Percentiles rank a stretch among this genome's conserved stretches.
phyloP scores from a whole-genome alignment of 2,888 invertebrate genomes.

The Athrips mouffetella region DNA sequence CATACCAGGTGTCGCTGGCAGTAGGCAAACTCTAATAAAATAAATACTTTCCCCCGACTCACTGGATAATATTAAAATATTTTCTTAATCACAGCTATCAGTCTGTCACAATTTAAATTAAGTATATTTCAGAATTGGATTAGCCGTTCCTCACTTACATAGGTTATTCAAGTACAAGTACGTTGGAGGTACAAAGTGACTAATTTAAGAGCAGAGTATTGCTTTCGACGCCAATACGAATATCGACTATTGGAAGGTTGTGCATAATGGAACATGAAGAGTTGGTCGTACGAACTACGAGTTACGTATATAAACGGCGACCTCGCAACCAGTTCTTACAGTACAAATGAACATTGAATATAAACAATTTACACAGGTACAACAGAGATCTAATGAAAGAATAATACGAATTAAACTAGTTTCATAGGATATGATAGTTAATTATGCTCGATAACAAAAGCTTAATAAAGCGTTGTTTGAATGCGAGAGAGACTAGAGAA shows the following conservation, averaged over 20 bases:
- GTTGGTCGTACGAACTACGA: slow-evolving; percentile 64
- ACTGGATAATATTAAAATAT: slow-evolving; percentile 79
- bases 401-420: slow-evolving; percentile 75
- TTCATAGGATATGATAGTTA: slow-evolving; percentile 73
- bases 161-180: slow-evolving; percentile 69
- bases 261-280: slow-evolving; percentile 53
- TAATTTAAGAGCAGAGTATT: slow-evolving; percentile 75
- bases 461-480: slow-evolving; percentile 63
- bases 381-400: slow-evolving; percentile 78
- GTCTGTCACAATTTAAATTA: slow-evolving; percentile 79
- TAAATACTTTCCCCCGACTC: slow-evolving; percentile 76
- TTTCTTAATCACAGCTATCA: slow-evolving; percentile 79
- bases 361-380: slow-evolving; percentile 76
- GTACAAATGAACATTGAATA: slow-evolving; percentile 68
- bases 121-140: slow-evolving; percentile 78
- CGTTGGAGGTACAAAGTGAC: slow-evolving; percentile 76
- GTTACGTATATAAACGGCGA: slow-evolving; percentile 57
- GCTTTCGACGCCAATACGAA: slow-evolving; percentile 56
- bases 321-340: slow-evolving; percentile 63
- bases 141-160: slow-evolving; percentile 70
- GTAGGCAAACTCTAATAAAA: slow-evolving; percentile 74
- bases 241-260: slow-evolving; percentile 57
- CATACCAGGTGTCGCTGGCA: slow-evolving; percentile 64
- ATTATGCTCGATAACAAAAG: slow-evolving; percentile 73
- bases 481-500: slow-evolving; percentile 76